Evolutionary conservation across 1,140 invertebrate species (phyloP), one percentile per base, ranked within the genome.

Genomic region (Holotrichia oblita): DNA sequence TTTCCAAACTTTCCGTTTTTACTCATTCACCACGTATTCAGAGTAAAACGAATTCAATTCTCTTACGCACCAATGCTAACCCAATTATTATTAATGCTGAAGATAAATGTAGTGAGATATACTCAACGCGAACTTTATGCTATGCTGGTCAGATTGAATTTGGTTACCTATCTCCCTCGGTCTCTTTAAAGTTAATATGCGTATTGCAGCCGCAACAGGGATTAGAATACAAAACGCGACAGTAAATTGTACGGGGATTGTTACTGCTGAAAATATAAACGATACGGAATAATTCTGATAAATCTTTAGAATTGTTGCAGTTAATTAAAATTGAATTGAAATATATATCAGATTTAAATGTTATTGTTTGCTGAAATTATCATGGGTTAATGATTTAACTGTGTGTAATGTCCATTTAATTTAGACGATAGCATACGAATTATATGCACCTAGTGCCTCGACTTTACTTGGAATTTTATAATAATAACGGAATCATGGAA

Each of bases 261-360:
- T 64, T 20, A 17, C 61, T 64, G 61, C 12, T 64, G 61, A 64
- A 64, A 64, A 64, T 64, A 64, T 64, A 64, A 64, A 64, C 22
- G 61, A 64, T 64, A 64, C 61, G 61, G 61, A 64, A 64, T 64
- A 64, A 64, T 20, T 20, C 61, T 64, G 61, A 64, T 64, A 20
- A 64, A 64, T 64, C 61, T 27, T 64, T 20, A 20, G 20, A 17
- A 64, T 64, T 64, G 61, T 64, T 64, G 61, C 61, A 64, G n/a
- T 64, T 64, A 64, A 64, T 64, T 64, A 64, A 64, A 64, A 10
- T 22, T 14, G 17, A 64, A 64, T 64, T 64, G 61, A 64, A 64
- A 64, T 64, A 64, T 20, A 64, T 64, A 4, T 64, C 17, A 64
- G 24, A 64, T 64, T 64, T 64, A 27, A 64, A 64, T 20, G 61